phyloP scores from a whole-genome alignment of 2,888 invertebrate genomes.

The Macrosoma leucophasiata region DNA sequence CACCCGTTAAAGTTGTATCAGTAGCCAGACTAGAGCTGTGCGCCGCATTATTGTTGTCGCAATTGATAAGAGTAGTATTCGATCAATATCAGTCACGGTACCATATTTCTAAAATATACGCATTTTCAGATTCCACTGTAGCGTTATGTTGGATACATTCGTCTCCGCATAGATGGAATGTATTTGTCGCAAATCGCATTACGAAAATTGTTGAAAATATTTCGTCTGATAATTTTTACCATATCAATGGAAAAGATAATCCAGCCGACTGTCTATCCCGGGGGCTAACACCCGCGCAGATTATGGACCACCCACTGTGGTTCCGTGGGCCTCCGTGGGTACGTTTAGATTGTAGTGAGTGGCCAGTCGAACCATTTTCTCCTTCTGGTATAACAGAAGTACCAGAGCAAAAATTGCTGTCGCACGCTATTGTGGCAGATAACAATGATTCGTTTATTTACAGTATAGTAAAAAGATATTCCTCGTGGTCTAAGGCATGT shows the following conservation, averaged over 20 bases:
- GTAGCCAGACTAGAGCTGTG: too few relatives aligned
- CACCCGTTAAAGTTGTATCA: not conserved
- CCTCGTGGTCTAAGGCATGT: too few relatives aligned
- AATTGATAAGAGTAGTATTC: not conserved
- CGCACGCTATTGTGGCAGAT: too few relatives aligned
- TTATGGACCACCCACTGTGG: too few relatives aligned
- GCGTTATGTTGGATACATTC: conserved; percentile 14
- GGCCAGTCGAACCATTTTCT: too few relatives aligned
- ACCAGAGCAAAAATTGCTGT: too few relatives aligned
- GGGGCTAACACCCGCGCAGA: conserved; percentile 15
- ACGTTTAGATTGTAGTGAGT: too few relatives aligned
- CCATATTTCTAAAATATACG: conserved; percentile 1
- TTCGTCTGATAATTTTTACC: conserved; percentile 9
- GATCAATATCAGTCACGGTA: not conserved
- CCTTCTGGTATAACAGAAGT: too few relatives aligned
- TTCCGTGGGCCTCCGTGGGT: too few relatives aligned
- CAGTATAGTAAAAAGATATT: too few relatives aligned
- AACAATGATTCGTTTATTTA: too few relatives aligned
- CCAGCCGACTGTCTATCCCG: conserved; percentile 20
- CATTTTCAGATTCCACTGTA: conserved; percentile 10
- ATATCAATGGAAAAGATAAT: conserved; percentile 15
- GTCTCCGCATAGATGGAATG: conserved; percentile 8
- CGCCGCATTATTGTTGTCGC: too few relatives aligned
- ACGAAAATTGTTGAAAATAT: conserved; percentile 3
- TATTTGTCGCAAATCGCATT: conserved; percentile 11